These are phyloP conservation scores for Avahi laniger DNA, from an alignment of 2,797 vertebrate species.

Conservation along the genomic window DNA sequence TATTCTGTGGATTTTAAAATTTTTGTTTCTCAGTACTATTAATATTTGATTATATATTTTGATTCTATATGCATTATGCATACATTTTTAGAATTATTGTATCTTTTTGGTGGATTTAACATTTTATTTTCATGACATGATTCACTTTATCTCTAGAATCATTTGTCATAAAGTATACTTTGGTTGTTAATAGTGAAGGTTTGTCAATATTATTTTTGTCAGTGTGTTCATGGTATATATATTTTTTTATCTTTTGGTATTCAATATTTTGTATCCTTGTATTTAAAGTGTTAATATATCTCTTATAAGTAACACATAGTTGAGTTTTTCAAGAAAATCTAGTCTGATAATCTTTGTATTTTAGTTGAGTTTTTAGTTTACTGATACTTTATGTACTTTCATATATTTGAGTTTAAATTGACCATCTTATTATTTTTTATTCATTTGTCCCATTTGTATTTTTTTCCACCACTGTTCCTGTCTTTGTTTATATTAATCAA, in stretches of 20 bases:
- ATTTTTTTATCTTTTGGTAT: background rate
- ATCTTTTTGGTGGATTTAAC: background rate
- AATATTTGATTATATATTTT: constrained; percentile 12
- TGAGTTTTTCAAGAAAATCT: constrained; percentile 28
- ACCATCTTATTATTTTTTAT: background rate
- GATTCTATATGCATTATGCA: background rate
- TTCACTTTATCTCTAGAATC: background rate
- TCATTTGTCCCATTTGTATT: background rate
- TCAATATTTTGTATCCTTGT: background rate
- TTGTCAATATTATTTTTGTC: background rate
- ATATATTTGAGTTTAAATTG: background rate
- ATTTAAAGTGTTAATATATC: background rate
- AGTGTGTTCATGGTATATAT: background rate
- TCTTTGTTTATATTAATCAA: background rate
- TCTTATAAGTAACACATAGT: background rate
- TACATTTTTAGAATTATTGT: background rate
- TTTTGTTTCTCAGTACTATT: background rate
- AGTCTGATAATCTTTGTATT: background rate
- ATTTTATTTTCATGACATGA: background rate
- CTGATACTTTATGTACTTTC: background rate
- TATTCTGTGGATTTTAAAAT: background rate
- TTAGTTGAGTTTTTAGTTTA: background rate
- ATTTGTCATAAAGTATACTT: background rate
- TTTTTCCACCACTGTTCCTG: background rate
- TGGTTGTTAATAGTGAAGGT: background rate